Conservation (phyloP, 2,797 vertebrate genomes). For the Nasua narica region DNA sequence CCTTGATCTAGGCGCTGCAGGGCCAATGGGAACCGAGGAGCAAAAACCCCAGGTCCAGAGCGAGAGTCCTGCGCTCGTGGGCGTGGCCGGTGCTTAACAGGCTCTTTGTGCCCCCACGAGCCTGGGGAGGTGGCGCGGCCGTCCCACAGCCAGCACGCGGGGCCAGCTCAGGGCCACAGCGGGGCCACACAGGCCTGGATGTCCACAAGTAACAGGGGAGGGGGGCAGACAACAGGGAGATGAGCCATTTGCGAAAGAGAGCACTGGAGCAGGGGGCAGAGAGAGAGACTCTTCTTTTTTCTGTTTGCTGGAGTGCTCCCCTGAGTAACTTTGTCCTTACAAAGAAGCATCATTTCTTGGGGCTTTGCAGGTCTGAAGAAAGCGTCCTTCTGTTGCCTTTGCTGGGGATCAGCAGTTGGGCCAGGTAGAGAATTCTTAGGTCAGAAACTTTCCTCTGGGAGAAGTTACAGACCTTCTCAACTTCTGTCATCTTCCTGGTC, state of each 20-base stretch:
- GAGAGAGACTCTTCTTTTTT: not conserved
- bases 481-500: not conserved
- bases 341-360: not conserved
- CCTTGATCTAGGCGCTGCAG: not conserved
- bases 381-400: not conserved
- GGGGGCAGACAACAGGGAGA: not conserved
- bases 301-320: not conserved
- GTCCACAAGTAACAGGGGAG: not conserved
- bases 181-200: not conserved
- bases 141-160: rapidly evolving
- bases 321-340: not conserved
- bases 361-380: not conserved
- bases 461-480: not conserved
- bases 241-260: not conserved
- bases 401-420: not conserved
- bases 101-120: not conserved
- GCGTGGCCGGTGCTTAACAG: not conserved
- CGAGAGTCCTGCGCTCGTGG: not conserved
- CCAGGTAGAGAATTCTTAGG: not conserved
- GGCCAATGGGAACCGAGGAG: not conserved
- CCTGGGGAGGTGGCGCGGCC: no score
- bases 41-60: not conserved
- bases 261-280: no score
- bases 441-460: not conserved
- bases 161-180: not conserved